Evolutionary conservation across 2,797 vertebrate genomes (phyloP).

Genomic region (Bovichtus variegatus): DNA sequence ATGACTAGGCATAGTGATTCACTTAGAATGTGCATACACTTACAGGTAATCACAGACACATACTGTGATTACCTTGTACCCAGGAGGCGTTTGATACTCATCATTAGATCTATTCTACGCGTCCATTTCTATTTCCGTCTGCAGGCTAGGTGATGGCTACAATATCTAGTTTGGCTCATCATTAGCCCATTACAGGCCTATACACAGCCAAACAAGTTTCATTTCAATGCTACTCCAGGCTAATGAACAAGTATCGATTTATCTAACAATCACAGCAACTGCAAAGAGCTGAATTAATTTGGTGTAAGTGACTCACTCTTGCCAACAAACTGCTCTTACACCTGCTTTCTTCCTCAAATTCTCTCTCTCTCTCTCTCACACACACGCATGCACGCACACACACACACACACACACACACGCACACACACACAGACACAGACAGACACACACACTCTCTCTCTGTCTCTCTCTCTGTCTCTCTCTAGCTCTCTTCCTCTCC

Average conservation of each 20-base stretch:
- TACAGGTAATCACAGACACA: slow-evolving; percentile 54
- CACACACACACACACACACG: not conserved
- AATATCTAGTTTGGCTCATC: slow-evolving; percentile 66
- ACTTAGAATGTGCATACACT: slow-evolving; percentile 43
- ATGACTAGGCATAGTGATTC: slow-evolving; percentile 31
- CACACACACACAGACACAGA: not conserved
- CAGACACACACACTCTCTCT: too few species aligned
- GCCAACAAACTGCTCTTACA: slow-evolving; percentile 58
- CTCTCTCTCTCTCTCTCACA: not conserved
- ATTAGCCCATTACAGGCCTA: slow-evolving; percentile 64
- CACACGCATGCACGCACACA: not conserved
- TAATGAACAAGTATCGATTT: slow-evolving; percentile 78
- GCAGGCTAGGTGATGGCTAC: slow-evolving; percentile 49
- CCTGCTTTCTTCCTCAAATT: slow-evolving; percentile 14
- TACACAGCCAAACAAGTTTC: slow-evolving; percentile 60
- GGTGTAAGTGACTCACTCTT: slow-evolving; percentile 65
- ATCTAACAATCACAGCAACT: slow-evolving; percentile 67
- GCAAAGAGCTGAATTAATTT: slow-evolving; percentile 75
- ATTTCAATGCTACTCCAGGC: slow-evolving; percentile 65
- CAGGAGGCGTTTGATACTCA: slow-evolving; percentile 54
- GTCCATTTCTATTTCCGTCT: slow-evolving; percentile 59
- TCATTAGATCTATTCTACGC: slow-evolving; percentile 47
- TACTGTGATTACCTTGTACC: slow-evolving; percentile 53
- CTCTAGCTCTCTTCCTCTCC: not conserved
- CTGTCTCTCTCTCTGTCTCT: slow-evolving; percentile 4